phyloP scores from a whole-genome alignment of 2,797 vertebrate genomes.

The Pempheris klunzingeri region DNA sequence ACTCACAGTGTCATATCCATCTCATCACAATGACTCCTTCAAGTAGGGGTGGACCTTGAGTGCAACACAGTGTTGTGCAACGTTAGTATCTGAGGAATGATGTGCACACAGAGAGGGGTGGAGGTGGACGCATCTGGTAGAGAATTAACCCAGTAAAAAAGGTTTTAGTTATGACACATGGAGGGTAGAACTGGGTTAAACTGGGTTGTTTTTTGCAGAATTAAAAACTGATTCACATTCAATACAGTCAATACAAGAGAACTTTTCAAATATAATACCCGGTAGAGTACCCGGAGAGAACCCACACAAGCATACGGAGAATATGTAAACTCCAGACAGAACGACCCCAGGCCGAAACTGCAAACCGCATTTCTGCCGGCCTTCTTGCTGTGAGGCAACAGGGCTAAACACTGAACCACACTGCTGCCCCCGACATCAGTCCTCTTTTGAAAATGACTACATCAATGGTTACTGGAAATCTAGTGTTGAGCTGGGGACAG shows the following conservation, averaged over 20 bases:
- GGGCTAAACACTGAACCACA: no score
- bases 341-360: no score
- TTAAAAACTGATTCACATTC: not conserved
- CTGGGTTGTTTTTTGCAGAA: no score
- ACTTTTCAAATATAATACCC: no score
- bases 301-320: no score
- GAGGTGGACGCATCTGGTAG: constrained; percentile 27
- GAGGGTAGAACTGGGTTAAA: not conserved
- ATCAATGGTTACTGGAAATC: not conserved
- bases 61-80: constrained; percentile 20
- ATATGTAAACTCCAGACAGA: no score
- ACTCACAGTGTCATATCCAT: constrained; percentile 51
- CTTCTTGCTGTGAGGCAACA: no score
- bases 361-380: no score
- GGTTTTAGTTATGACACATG: not conserved
- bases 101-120: not conserved
- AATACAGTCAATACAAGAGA: not conserved
- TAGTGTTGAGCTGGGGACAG: no score
- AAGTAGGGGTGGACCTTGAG: constrained; percentile 49
- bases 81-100: constrained; percentile 31
- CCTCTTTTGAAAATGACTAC: not conserved
- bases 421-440: no score
- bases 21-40: constrained; percentile 49
- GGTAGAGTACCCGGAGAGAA: no score
- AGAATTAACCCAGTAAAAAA: not conserved